Conservation (phyloP, 2,888 invertebrate genomes). For the Latrodectus elegans region DNA sequence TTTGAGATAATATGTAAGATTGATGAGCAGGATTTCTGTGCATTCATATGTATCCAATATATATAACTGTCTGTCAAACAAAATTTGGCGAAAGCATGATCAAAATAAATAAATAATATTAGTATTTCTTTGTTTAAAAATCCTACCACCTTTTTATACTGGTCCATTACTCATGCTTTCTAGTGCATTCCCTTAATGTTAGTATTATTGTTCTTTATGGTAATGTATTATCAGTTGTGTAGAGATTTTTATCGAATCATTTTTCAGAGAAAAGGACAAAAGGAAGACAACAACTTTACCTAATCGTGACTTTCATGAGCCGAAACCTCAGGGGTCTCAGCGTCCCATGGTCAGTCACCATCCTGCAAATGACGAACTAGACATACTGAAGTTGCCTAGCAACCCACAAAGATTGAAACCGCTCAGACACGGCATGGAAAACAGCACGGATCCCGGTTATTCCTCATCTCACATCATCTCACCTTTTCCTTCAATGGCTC, state of each 20-base stretch:
- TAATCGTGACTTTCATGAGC: too few relatives aligned
- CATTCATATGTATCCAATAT: too few relatives aligned
- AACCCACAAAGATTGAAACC: neutral
- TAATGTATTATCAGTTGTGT: neutral
- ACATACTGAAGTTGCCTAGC: neutral
- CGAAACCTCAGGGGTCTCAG: neutral
- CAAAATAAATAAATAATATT: too few relatives aligned
- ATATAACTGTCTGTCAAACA: too few relatives aligned
- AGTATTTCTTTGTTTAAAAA: too few relatives aligned
- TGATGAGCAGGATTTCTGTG: too few relatives aligned
- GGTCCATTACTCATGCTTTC: neutral
- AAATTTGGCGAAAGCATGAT: too few relatives aligned
- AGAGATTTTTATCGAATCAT: too few relatives aligned
- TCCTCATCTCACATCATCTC: neutral
- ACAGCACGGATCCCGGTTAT: slow-evolving; percentile 2
- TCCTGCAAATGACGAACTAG: slow-evolving; percentile 1
- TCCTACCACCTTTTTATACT: neutral
- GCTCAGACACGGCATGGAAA: neutral
- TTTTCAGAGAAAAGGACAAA: too few relatives aligned
- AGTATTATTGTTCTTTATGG: neutral
- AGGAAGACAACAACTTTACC: too few relatives aligned
- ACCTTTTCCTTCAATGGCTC: neutral
- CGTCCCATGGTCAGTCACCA: neutral
- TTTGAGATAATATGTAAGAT: too few relatives aligned
- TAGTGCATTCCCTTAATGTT: neutral